Evolutionary conservation across 2,888 invertebrate genomes (phyloP).

Genomic region (Nymphalis urticae): DNA sequence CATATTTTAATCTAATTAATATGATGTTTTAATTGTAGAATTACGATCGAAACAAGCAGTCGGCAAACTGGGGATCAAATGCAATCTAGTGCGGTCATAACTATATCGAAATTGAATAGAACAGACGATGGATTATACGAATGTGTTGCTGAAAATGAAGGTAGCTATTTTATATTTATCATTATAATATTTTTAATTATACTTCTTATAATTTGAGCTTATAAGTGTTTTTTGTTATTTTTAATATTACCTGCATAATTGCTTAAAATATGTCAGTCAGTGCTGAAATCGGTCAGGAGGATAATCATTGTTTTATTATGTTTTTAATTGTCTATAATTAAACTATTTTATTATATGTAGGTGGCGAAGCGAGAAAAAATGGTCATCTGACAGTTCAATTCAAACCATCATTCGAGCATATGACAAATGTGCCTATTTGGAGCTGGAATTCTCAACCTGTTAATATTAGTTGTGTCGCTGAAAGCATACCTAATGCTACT

Average conservation of each 20-base stretch:
- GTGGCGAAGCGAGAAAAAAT: slow-evolving; percentile 87
- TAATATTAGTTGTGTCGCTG: slow-evolving; percentile 93
- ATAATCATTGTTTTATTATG: background rate
- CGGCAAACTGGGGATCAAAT: slow-evolving; percentile 74
- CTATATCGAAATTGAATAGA: slow-evolving; percentile 84
- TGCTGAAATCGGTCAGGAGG: too few species aligned
- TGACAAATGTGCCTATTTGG: slow-evolving; percentile 87
- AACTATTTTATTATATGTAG: slow-evolving; percentile 44
- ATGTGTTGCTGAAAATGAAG: slow-evolving; percentile 91
- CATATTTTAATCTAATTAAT: background rate
- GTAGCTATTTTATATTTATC: slow-evolving; percentile 41
- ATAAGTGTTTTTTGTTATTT: too few species aligned
- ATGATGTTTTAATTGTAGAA: slow-evolving; percentile 59
- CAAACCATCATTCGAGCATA: slow-evolving; percentile 88
- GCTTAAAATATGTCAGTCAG: too few species aligned
- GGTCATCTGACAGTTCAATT: slow-evolving; percentile 93
- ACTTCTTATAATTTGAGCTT: too few species aligned
- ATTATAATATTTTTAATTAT: too few species aligned
- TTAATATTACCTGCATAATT: too few species aligned
- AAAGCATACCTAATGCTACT: slow-evolving; percentile 94
- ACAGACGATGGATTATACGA: slow-evolving; percentile 94
- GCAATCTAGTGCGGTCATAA: slow-evolving; percentile 83
- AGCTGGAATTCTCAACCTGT: slow-evolving; percentile 91
- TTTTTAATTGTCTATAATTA: background rate
- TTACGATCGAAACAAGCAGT: slow-evolving; percentile 82